These are phyloP conservation scores for Periphyllus acericola DNA, from an alignment of 2,888 invertebrate species.

Conservation along the genomic window DNA sequence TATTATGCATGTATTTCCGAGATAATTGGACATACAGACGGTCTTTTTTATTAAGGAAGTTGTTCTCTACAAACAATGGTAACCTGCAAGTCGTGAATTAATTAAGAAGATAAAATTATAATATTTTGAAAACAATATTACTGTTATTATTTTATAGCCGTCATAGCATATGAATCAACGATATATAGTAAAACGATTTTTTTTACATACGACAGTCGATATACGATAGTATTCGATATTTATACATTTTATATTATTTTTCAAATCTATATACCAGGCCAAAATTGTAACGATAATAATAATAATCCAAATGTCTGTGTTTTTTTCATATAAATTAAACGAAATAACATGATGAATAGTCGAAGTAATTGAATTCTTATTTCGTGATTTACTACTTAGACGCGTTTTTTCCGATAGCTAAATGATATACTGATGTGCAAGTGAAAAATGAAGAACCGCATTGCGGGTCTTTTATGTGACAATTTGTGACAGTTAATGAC, in stretches of 20 bases:
- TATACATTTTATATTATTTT: neutral
- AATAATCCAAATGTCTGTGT: neutral
- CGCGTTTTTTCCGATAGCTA: neutral
- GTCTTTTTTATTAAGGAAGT: conserved; percentile 47
- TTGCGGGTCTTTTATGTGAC: neutral
- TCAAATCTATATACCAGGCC: neutral
- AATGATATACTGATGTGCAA: neutral
- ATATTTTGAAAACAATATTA: conserved; percentile 39
- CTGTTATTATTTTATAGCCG: neutral
- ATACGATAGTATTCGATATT: neutral
- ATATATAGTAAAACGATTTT: too few species aligned
- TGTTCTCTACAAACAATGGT: conserved; percentile 36
- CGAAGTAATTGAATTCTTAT: neutral
- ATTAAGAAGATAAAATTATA: conserved; percentile 24
- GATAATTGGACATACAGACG: conserved; percentile 2
- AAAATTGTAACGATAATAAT: neutral
- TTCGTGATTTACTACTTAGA: neutral
- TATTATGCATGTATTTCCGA: conserved; percentile 27
- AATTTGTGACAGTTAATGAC: neutral
- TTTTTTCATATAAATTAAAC: neutral
- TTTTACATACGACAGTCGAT: too few species aligned
- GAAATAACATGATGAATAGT: neutral
- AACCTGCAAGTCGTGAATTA: conserved; percentile 28
- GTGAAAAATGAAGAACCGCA: neutral
- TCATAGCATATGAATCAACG: neutral